Evolutionary conservation across 1,140 invertebrate species (phyloP).

Genomic region (Bilobella aurantiaca): DNA sequence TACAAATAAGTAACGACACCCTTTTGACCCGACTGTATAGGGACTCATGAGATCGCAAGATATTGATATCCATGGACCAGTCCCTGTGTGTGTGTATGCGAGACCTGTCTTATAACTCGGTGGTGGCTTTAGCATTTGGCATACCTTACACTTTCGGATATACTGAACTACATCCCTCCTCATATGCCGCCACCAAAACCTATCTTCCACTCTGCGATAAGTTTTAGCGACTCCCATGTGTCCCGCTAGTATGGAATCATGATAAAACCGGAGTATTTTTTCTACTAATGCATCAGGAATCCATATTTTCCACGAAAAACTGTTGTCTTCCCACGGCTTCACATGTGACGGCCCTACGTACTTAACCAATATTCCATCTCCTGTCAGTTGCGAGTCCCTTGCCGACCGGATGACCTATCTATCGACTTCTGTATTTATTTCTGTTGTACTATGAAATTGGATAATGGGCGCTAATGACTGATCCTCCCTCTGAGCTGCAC

Average conservation of each 20-base stretch:
- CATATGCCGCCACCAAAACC: slow-evolving; percentile 14
- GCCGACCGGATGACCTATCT: background rate
- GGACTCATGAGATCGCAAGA: slow-evolving; percentile 32
- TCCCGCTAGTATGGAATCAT: background rate
- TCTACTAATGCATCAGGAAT: background rate
- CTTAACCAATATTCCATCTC: background rate
- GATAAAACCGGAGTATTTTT: slow-evolving; percentile 4
- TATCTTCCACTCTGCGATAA: background rate
- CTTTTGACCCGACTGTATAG: slow-evolving; percentile 18
- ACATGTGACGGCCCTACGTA: background rate
- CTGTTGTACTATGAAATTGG: background rate
- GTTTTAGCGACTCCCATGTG: slow-evolving; percentile 21
- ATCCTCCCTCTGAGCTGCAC: slow-evolving; percentile 15
- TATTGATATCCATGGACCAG: slow-evolving; percentile 29
- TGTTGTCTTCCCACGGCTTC: no score
- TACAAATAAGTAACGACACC: slow-evolving; percentile 25
- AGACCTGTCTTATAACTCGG: background rate
- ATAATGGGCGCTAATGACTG: background rate
- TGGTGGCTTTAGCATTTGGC: background rate
- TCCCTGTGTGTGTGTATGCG: background rate
- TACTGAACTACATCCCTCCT: slow-evolving; percentile 7
- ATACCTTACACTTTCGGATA: slow-evolving; percentile 4
- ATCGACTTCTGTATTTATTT: no score
- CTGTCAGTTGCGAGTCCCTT: background rate
- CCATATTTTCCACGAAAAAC: slow-evolving; percentile 11